Base-by-base conservation (phyloP, 2,888 invertebrate genomes). In the Tuberolachnus salignus region DNA sequence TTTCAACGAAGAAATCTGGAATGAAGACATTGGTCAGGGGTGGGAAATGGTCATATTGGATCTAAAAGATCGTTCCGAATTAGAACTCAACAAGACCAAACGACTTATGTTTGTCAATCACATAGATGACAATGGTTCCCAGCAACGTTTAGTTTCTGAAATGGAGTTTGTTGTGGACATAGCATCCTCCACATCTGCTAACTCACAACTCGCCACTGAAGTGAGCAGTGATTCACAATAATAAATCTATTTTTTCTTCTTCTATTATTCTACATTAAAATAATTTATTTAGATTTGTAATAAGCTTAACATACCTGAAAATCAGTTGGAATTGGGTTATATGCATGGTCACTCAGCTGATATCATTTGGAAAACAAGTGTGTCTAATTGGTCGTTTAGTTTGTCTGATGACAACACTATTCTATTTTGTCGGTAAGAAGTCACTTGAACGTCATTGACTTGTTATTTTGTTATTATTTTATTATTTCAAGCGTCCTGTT, bases 81-180 rank as follows among this genome's bases (percentile, higher is more conserved):
- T 78, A n/a, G 78, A 78, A 59, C 19, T 78, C 8, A 26, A 42
- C 49, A 69, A 78, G 42, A 78, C 78, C 14, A 69, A 78, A 69
- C 26, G 78, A 67, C 75, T 78, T 3, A 51, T 78, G 59, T 78
- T 78, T 69, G 78, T 69, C 9, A 78, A 69, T 69, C 78, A 78
- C 10, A 42, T 78, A 34, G 78, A 78, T 69, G 78, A 78, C 57
- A 61, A 42, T 42, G 67, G 51, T 13, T 42, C 61, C 8, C 67
- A 51, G 14, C 59, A 66, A 19, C 75, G 67, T 42, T 8, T 69
- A 10, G 59, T 78, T 42, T 42, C 59, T 21, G 75, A 78, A 78
- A 78, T 78, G 78, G 67, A 78, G 21, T 78, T 78, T 69, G 75
- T 78, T 51, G 75, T 78, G 34, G 75, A 78, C 4, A 78, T 78